Conservation (phyloP, 2,888 invertebrate genomes). For the Pseudococcus longispinus region DNA sequence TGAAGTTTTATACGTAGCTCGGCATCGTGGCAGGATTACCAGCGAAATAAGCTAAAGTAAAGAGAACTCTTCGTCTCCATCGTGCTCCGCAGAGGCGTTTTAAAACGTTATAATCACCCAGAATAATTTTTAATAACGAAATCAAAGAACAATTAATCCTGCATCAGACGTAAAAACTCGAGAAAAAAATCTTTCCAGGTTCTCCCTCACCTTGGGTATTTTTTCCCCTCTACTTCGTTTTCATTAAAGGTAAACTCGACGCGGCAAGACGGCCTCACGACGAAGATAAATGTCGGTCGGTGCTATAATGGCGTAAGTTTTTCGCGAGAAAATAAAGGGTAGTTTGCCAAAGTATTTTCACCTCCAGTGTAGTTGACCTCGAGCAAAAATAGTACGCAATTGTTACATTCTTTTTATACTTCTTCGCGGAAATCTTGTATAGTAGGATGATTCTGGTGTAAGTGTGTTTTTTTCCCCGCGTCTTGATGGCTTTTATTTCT, state of each 20-base stretch:
- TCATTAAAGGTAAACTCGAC: conserved; percentile 11
- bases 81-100: not conserved
- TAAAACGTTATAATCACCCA: not conserved
- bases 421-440: not conserved
- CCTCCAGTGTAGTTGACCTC: conserved; percentile 25
- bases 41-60: not conserved
- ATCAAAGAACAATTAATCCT: conserved; percentile 28
- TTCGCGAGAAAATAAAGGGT: not conserved
- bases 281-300: conserved; percentile 11
- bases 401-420: not conserved
- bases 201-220: not conserved
- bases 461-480: not conserved
- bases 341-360: not conserved
- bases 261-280: not conserved
- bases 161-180: not conserved
- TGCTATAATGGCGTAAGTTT: not conserved
- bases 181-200: not conserved
- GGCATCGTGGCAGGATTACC: not conserved
- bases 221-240: not conserved
- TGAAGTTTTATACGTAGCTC: not conserved
- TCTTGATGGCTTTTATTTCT: not conserved
- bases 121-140: conserved; percentile 17
- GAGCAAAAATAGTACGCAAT: conserved; percentile 2
- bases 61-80: not conserved
- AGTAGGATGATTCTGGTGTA: not conserved